Evolutionary conservation across 2,797 vertebrate genomes (phyloP).

Genomic region (Loriculus beryllinus): DNA sequence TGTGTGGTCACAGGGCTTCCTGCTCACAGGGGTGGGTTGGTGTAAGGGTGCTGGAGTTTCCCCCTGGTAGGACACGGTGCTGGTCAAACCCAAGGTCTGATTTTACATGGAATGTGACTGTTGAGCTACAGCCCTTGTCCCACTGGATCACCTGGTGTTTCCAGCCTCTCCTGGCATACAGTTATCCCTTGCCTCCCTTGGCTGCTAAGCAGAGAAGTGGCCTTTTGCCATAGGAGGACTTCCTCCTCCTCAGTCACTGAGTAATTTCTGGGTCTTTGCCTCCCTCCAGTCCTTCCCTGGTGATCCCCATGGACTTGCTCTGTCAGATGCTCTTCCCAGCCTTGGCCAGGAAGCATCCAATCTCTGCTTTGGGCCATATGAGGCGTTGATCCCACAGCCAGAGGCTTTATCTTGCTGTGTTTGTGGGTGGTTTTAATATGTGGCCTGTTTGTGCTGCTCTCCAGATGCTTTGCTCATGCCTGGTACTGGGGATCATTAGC

Average conservation of each 20-base stretch:
- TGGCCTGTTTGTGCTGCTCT: not conserved
- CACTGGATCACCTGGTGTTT: not conserved
- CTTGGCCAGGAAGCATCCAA: not conserved
- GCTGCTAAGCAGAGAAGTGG: not conserved
- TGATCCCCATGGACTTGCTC: accelerated
- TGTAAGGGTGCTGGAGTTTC: not conserved
- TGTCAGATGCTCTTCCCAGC: not conserved
- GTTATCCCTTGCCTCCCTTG: not conserved
- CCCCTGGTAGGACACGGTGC: not conserved
- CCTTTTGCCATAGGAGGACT: not conserved
- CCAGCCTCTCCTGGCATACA: not conserved
- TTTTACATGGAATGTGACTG: not conserved
- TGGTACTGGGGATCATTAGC: not conserved
- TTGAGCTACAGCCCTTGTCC: not conserved
- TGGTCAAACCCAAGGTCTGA: not conserved
- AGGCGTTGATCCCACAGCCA: not conserved
- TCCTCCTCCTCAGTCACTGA: not conserved
- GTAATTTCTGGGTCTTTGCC: not conserved
- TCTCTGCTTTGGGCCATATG: not conserved
- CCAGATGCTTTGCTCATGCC: not conserved
- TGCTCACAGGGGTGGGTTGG: accelerated
- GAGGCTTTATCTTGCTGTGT: not conserved
- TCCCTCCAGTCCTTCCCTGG: not conserved
- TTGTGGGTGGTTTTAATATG: not conserved
- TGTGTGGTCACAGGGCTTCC: not conserved